Evolutionary conservation across 2,888 invertebrate species (phyloP).

Genomic region (Rhingia campestris): DNA sequence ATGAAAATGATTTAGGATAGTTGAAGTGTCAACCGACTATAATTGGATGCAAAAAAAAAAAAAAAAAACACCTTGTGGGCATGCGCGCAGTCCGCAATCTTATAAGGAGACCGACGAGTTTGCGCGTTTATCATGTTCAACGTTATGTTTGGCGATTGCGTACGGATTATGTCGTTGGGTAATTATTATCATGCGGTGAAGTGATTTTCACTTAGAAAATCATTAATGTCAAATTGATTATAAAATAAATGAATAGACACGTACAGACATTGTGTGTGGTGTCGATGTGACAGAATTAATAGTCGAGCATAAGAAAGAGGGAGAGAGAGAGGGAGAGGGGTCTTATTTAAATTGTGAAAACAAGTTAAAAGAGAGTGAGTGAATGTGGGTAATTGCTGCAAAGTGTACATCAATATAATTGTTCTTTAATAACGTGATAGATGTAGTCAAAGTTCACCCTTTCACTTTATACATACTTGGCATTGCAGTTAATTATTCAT

Average conservation of each 20-base stretch:
- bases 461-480: too few relatives aligned
- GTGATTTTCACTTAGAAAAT: slow-evolving; percentile 63
- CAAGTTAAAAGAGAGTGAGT: not conserved
- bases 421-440: not conserved
- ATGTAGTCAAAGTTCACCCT: not conserved
- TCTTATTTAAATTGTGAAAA: slow-evolving; percentile 12
- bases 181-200: slow-evolving; percentile 59
- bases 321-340: not conserved
- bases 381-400: not conserved
- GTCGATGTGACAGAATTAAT: slow-evolving; percentile 27
- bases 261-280: slow-evolving; percentile 22
- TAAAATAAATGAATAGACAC: slow-evolving; percentile 32
- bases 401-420: not conserved
- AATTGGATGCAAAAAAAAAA: slow-evolving; percentile 11
- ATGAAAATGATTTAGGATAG: slow-evolving; percentile 25
- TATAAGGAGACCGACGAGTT: not conserved
- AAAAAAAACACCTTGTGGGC: slow-evolving; percentile 16
- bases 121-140: slow-evolving; percentile 57
- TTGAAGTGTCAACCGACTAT: slow-evolving; percentile 46
- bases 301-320: not conserved
- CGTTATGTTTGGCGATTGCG: slow-evolving; percentile 68
- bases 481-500: too few relatives aligned
- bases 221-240: slow-evolving; percentile 70
- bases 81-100: slow-evolving; percentile 1
- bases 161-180: slow-evolving; percentile 65